Conservation (phyloP, 2,113 vertebrate species). For the Addax nasomaculatus region DNA sequence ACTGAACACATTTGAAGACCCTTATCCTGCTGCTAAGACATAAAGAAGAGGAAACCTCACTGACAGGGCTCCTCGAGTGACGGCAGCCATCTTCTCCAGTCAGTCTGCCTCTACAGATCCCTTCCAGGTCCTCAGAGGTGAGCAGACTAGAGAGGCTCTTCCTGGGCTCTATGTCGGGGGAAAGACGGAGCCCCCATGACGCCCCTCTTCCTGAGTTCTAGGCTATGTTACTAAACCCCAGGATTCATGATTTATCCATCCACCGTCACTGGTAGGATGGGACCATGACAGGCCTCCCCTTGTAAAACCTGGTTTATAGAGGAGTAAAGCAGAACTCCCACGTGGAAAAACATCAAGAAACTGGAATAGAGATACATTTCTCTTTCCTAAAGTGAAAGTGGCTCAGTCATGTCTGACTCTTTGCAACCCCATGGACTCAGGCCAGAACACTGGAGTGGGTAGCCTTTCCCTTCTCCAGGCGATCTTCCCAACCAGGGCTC, state of each 20-base stretch:
- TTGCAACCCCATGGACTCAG: background rate
- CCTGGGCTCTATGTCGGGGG: background rate
- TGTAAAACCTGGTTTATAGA: background rate
- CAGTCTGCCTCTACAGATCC: background rate
- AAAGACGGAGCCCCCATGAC: background rate
- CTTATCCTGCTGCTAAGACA: background rate
- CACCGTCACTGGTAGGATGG: background rate
- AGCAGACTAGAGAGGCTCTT: background rate
- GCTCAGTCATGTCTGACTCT: background rate
- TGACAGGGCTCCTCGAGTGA: background rate
- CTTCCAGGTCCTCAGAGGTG: background rate
- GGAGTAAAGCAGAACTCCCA: background rate
- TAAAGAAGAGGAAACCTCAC: background rate
- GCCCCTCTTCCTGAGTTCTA: background rate
- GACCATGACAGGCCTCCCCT: background rate
- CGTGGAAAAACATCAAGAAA: background rate
- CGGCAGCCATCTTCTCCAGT: background rate
- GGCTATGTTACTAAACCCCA: background rate
- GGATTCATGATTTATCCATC: background rate
- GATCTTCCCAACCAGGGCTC: background rate
- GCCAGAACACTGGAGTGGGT: background rate
- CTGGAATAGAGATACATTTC: background rate
- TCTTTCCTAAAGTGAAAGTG: background rate
- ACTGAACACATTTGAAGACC: background rate
- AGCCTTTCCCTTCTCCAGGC: background rate